Evolutionary conservation across 2,888 invertebrate genomes (phyloP).

Genomic region (Uloborus plumipes): DNA sequence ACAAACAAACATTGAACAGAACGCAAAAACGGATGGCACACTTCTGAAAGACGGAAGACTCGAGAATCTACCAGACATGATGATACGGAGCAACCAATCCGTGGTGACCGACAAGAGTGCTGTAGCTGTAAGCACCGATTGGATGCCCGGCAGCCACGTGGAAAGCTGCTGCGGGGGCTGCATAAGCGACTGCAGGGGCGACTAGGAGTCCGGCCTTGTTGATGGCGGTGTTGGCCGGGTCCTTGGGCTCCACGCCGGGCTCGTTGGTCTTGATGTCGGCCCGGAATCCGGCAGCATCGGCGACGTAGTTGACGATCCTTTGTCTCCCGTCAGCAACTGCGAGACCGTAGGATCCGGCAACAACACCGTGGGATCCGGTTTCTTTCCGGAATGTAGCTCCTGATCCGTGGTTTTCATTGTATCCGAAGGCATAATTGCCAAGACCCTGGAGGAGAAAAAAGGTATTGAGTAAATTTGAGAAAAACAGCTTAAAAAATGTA

Average conservation of each 20-base stretch:
- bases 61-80: slow-evolving; percentile 4
- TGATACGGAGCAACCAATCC: slow-evolving; percentile 21
- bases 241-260: slow-evolving; percentile 65
- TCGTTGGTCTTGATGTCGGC: slow-evolving; percentile 66
- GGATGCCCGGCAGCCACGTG: slow-evolving; percentile 21
- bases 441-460: slow-evolving; percentile 38
- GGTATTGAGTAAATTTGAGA: neutral
- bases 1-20: neutral
- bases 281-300: slow-evolving; percentile 65
- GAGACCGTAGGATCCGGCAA: slow-evolving; percentile 66
- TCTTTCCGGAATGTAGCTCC: slow-evolving; percentile 66
- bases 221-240: slow-evolving; percentile 61
- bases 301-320: slow-evolving; percentile 67
- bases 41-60: neutral
- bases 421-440: slow-evolving; percentile 67
- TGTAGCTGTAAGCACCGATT: slow-evolving; percentile 51
- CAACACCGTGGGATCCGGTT: slow-evolving; percentile 59
- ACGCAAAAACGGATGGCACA: neutral
- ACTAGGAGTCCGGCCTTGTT: slow-evolving; percentile 57
- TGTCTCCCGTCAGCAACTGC: slow-evolving; percentile 64
- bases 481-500: too few species aligned
- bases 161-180: slow-evolving; percentile 32
- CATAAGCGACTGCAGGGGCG: slow-evolving; percentile 13
- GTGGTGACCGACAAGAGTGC: slow-evolving; percentile 41
- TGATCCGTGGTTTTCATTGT: slow-evolving; percentile 66